These are phyloP conservation scores for Sinella curviseta DNA, from an alignment of 1,140 invertebrate genomes.

Conservation along the genomic window DNA sequence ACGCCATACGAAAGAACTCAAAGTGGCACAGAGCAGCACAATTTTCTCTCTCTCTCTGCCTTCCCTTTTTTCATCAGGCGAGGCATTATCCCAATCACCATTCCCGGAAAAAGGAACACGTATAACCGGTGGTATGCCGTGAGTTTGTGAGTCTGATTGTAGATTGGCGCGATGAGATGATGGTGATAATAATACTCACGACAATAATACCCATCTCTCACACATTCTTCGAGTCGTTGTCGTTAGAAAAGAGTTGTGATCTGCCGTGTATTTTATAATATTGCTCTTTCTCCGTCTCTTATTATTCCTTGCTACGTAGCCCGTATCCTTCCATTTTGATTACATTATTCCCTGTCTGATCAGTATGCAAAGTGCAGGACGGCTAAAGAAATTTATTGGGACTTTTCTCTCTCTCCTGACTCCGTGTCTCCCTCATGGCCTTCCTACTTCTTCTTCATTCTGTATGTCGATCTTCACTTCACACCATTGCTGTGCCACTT, in stretches of 20 bases:
- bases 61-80: too few relatives aligned
- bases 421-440: slow-evolving; percentile 26
- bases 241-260: too few relatives aligned
- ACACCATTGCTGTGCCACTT: too few relatives aligned
- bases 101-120: not conserved
- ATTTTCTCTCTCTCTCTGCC: not conserved
- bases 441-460: slow-evolving; percentile 23
- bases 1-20: not conserved
- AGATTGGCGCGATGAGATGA: not conserved
- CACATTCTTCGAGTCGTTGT: too few relatives aligned
- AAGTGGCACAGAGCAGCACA: not conserved
- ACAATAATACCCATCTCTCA: not conserved
- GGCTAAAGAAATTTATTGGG: slow-evolving; percentile 46
- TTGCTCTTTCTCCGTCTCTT: too few relatives aligned
- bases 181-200: not conserved
- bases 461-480: too few relatives aligned
- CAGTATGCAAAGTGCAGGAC: slow-evolving; percentile 50
- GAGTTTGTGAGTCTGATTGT: not conserved
- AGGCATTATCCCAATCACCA: slow-evolving; percentile 7
- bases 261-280: too few relatives aligned
- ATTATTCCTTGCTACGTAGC: not conserved
- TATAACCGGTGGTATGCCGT: not conserved
- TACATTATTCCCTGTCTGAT: slow-evolving; percentile 48
- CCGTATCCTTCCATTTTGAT: slow-evolving; percentile 45
- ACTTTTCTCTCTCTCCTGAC: not conserved